Evolutionary conservation across 2,888 invertebrate genomes (phyloP).

Genomic region (Linnaemya vulpina): DNA sequence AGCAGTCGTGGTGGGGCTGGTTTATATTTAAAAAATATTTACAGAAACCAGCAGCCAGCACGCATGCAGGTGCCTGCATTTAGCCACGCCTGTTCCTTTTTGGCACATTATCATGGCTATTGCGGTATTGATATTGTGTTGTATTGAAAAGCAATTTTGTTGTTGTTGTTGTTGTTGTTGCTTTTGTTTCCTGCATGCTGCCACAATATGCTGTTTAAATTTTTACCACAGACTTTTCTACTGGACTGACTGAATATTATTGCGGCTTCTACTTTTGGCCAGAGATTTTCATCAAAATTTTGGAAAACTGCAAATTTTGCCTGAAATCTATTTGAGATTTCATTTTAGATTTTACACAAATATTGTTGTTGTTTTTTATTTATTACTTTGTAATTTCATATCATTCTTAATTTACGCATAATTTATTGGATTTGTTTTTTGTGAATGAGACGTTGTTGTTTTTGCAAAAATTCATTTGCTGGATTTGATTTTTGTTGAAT

Average conservation of each 20-base stretch:
- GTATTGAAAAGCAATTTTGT: background rate
- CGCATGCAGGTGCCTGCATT: background rate
- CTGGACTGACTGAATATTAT: conserved; percentile 64
- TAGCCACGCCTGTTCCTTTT: background rate
- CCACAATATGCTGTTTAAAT: conserved; percentile 64
- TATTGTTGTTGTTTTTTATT: background rate
- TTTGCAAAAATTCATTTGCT: conserved; percentile 14
- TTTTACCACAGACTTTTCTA: conserved; percentile 57
- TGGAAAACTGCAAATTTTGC: conserved; percentile 19
- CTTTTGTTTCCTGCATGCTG: conserved; percentile 19
- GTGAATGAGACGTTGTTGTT: background rate
- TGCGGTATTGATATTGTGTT: conserved; percentile 47
- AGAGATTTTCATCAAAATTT: conserved; percentile 51
- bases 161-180: conserved; percentile 1
- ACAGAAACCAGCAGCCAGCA: background rate
- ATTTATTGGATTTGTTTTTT: conserved; percentile 43
- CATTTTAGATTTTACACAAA: conserved; percentile 36
- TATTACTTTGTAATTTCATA: background rate
- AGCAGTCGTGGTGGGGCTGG: background rate
- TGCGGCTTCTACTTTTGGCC: conserved; percentile 57
- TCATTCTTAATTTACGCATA: conserved; percentile 48
- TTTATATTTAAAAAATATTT: too few relatives aligned
- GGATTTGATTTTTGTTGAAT: background rate
- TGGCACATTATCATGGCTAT: conserved; percentile 48
- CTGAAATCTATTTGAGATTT: conserved; percentile 14